Percentiles rank a stretch among this genome's conserved stretches.
These are phyloP conservation scores for Fabriciana adippe DNA, from an alignment of 2,888 invertebrate genomes.

Conservation along the genomic window DNA sequence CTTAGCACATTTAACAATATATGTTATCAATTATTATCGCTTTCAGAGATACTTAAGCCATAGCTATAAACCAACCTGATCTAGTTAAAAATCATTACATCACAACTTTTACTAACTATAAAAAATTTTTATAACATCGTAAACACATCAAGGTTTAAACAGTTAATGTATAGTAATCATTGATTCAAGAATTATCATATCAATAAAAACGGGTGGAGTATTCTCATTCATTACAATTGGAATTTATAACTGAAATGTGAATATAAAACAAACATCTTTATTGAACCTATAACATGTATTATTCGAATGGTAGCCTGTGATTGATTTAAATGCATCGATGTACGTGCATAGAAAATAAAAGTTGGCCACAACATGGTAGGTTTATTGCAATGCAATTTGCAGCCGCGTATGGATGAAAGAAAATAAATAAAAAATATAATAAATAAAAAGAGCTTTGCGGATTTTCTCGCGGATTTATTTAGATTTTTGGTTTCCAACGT, in stretches of 20 bases:
- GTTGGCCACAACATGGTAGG: conserved; percentile 8
- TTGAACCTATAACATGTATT: conserved; percentile 28
- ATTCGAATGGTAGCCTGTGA: conserved; percentile 32
- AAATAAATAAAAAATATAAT: no score
- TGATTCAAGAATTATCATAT: conserved; percentile 12
- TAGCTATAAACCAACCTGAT: no score
- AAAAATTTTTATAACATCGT: no score
- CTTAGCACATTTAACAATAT: no score
- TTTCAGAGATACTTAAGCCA: no score
- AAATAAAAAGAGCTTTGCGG: no score
- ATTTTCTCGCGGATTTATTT: no score
- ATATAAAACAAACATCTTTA: conserved; percentile 35
- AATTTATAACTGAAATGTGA: conserved; percentile 27
- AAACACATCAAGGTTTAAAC: neutral
- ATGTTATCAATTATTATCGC: no score
- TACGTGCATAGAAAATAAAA: conserved; percentile 30
- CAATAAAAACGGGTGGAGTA: conserved; percentile 14
- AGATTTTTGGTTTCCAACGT: no score
- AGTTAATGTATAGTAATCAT: conserved; percentile 1
- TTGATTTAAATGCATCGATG: conserved; percentile 35
- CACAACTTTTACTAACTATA: no score
- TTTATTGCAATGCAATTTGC: conserved; percentile 4
- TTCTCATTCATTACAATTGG: conserved; percentile 13
- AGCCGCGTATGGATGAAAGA: neutral
- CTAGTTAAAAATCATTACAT: no score